Percentiles rank a stretch among this genome's conserved stretches.
Conservation (phyloP, 2,797 vertebrate genomes). For the Karalla daura region DNA sequence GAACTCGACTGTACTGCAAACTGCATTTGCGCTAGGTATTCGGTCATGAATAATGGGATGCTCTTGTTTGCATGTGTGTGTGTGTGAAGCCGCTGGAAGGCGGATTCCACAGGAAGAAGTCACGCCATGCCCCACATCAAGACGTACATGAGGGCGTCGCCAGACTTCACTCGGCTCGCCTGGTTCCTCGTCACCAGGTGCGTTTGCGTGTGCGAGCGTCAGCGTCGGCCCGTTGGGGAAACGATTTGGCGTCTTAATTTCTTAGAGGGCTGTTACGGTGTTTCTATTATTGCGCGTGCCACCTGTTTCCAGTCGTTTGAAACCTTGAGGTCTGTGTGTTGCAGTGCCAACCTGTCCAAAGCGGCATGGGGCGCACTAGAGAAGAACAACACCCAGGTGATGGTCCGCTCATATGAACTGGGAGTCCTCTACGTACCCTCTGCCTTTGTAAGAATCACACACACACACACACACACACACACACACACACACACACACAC, state of each 20-base stretch:
- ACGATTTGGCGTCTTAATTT: no score
- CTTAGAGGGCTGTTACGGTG: no score
- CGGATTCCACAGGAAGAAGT: constrained; percentile 90
- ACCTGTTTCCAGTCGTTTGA: not conserved
- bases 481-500: no score
- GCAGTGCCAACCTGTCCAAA: constrained; percentile 96
- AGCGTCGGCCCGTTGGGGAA: no score
- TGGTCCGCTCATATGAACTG: constrained; percentile 97
- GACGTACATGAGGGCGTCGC: constrained; percentile 92
- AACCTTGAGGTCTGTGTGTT: constrained; percentile 8
- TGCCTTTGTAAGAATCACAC: constrained; percentile 89
- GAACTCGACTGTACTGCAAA: not conserved
- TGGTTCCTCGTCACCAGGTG: constrained; percentile 98
- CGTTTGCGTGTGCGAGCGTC: not conserved
- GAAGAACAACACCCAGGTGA: constrained; percentile 93
- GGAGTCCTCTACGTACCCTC: constrained; percentile 95
- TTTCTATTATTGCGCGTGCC: not conserved
- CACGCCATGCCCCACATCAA: constrained; percentile 97
- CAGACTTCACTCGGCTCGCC: constrained; percentile 90
- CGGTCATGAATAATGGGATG: not conserved
- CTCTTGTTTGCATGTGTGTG: not conserved
- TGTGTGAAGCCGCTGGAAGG: constrained; percentile 87
- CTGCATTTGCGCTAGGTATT: not conserved
- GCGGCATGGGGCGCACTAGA: constrained; percentile 96
- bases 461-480: not conserved